phyloP scores from a whole-genome alignment of 2,797 vertebrate species.

The Scyliorhinus canicula region DNA sequence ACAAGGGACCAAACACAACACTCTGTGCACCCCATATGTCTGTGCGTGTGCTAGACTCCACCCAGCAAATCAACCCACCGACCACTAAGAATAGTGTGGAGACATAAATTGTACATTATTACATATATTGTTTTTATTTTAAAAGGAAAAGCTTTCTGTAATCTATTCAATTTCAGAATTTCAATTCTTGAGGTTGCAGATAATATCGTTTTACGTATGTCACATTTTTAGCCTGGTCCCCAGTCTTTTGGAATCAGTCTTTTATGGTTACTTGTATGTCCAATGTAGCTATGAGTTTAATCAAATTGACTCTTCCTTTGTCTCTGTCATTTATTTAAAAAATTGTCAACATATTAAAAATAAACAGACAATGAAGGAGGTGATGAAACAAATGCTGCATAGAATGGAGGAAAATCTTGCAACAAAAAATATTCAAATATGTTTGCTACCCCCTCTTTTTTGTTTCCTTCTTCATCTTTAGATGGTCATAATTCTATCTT shows the following conservation, averaged over 20 bases:
- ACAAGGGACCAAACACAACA: too few relatives aligned
- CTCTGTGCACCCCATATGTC: too few relatives aligned
- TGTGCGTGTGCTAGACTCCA: too few relatives aligned
- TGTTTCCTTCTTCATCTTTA: not conserved
- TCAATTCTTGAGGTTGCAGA: too few relatives aligned
- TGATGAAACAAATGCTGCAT: not conserved
- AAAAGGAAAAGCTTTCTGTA: not conserved
- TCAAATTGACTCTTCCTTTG: not conserved
- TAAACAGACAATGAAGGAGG: not conserved
- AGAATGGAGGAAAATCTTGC: not conserved
- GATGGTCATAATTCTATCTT: not conserved
- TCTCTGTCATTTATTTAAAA: not conserved
- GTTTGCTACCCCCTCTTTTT: not conserved
- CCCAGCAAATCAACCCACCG: too few relatives aligned
- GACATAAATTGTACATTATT: not conserved
- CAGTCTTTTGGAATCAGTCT: not conserved
- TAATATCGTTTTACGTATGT: not conserved
- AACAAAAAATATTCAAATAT: not conserved
- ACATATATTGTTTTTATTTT: not conserved
- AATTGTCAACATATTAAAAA: not conserved
- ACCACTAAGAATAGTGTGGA: too few relatives aligned
- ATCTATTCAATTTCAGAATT: too few relatives aligned
- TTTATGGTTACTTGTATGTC: not conserved
- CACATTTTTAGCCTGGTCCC: not conserved
- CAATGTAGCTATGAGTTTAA: not conserved